phyloP scores from a whole-genome alignment of 2,113 vertebrate genomes.

The Dascyllus trimaculatus region DNA sequence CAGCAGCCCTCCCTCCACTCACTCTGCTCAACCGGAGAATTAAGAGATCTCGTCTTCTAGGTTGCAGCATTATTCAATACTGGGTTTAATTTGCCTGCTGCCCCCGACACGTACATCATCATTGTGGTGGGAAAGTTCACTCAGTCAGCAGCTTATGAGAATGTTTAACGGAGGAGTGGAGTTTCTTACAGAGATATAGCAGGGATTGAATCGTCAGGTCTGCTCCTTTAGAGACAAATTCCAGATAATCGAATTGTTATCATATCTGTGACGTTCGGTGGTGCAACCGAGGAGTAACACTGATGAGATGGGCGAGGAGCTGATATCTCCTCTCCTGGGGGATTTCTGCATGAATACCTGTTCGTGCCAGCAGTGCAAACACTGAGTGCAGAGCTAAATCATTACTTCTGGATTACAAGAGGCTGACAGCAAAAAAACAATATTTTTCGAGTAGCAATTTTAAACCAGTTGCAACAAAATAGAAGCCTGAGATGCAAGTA shows the following conservation, averaged over 20 bases:
- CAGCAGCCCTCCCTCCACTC: slow-evolving; percentile 10
- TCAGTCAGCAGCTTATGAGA: slow-evolving; percentile 16
- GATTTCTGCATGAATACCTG: slow-evolving; percentile 3
- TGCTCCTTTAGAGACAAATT: slow-evolving; percentile 12
- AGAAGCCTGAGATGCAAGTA: neutral
- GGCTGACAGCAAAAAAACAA: neutral
- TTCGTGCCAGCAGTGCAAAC: neutral
- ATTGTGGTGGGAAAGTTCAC: slow-evolving; percentile 15
- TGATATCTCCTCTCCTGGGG: neutral
- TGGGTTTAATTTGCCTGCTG: slow-evolving; percentile 40
- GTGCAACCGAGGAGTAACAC: neutral
- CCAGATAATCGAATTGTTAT: slow-evolving; percentile 5
- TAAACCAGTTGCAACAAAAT: neutral
- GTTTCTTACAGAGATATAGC: neutral
- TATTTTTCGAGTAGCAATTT: neutral
- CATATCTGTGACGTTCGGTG: neutral
- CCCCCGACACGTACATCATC: neutral
- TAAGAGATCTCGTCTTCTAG: slow-evolving; percentile 34
- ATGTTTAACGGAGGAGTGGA: slow-evolving; percentile 1
- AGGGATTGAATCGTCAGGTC: slow-evolving; percentile 5
- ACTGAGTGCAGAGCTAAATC: neutral
- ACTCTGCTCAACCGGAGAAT: slow-evolving; percentile 27
- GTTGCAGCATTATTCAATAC: slow-evolving; percentile 22
- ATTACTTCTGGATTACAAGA: neutral
- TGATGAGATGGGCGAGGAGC: neutral